Evolutionary conservation across 2,888 invertebrate species (phyloP).

Genomic region (Scaeva pyrastri): DNA sequence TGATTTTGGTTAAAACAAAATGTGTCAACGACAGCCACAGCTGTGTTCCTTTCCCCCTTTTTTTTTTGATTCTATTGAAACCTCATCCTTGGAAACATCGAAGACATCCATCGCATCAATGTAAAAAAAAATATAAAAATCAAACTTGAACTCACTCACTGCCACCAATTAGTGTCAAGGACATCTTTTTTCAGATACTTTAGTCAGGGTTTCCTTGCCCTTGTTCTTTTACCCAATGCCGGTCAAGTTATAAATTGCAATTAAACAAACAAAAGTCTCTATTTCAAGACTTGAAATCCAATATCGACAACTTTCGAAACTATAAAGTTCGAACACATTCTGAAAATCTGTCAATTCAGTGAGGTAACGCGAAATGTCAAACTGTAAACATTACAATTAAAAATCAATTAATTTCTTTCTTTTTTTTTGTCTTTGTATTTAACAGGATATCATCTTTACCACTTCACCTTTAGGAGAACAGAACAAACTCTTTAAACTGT

Average conservation of each 20-base stretch:
- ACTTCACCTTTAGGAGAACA: neutral
- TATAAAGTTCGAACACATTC: neutral
- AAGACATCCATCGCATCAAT: too few relatives aligned
- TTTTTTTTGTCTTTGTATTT: neutral
- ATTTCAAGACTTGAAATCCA: conserved; percentile 14
- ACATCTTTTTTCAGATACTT: conserved; percentile 14
- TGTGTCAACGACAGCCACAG: neutral
- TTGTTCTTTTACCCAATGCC: neutral
- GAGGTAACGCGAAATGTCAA: conserved; percentile 10
- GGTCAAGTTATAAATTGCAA: conserved; percentile 6
- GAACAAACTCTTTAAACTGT: neutral
- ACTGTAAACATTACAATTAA: conserved; percentile 6
- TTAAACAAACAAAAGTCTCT: neutral
- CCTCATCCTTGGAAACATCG: neutral
- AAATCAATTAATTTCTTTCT: conserved; percentile 13
- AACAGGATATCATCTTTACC: neutral
- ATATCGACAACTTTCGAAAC: neutral
- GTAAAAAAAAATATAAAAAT: too few relatives aligned
- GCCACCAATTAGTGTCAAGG: conserved; percentile 30
- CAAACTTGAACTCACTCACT: conserved; percentile 23
- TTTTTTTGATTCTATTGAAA: neutral
- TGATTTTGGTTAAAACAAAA: neutral
- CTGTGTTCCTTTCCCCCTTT: neutral
- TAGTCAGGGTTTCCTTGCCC: neutral
- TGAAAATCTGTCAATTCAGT: too few relatives aligned